Percentiles rank a stretch among this genome's conserved stretches.
Conservation (phyloP, 2,888 invertebrate species). For the Conus canariensis region DNA sequence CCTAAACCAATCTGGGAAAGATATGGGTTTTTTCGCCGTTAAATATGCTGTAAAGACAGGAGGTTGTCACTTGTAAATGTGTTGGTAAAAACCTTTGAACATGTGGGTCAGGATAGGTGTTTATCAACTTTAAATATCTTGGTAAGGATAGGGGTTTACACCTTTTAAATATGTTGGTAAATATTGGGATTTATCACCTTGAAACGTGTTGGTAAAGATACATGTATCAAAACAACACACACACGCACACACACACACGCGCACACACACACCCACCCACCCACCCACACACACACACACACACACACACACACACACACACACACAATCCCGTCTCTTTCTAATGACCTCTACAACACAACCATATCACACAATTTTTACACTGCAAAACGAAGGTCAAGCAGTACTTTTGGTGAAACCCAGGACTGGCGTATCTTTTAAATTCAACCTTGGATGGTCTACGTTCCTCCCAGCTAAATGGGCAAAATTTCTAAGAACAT, state of each 20-base stretch:
- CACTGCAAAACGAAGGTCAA: too few relatives aligned
- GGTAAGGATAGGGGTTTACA: slow-evolving; percentile 35
- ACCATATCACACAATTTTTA: too few relatives aligned
- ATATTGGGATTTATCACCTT: slow-evolving; percentile 54
- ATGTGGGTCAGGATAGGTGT: slow-evolving; percentile 49
- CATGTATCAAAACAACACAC: background rate
- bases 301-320: slow-evolving; percentile 4
- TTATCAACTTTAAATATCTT: slow-evolving; percentile 61
- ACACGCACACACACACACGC: background rate
- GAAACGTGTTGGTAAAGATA: slow-evolving; percentile 53
- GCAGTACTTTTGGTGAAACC: too few relatives aligned
- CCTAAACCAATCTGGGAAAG: too few relatives aligned
- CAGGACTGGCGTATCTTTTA: too few relatives aligned
- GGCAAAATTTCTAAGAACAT: too few relatives aligned
- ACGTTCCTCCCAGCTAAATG: too few relatives aligned
- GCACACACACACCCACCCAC: slow-evolving; percentile 11
- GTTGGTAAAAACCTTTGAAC: slow-evolving; percentile 58
- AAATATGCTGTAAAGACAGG: slow-evolving; percentile 20
- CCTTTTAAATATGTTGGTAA: background rate
- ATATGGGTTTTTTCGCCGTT: too few relatives aligned
- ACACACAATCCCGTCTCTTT: background rate
- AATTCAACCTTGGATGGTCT: too few relatives aligned
- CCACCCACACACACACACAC: slow-evolving; percentile 28
- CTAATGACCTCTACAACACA: too few relatives aligned
- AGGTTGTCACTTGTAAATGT: slow-evolving; percentile 62